Evolutionary conservation across 2,888 invertebrate species (phyloP).

Genomic region (Tupiocoris notatus): DNA sequence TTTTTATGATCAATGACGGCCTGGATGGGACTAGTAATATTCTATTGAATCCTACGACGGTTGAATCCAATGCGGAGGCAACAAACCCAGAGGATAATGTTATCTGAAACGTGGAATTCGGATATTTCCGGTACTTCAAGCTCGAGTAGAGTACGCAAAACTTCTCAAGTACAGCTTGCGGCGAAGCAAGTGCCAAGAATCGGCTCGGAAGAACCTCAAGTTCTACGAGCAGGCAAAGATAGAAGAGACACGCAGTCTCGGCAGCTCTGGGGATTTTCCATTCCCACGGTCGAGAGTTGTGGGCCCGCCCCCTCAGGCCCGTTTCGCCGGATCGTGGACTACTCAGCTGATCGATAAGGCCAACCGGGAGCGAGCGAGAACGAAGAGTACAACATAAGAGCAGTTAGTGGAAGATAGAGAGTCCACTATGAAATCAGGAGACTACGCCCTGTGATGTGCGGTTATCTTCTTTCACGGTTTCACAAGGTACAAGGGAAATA

Average conservation of each 20-base stretch:
- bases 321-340: background rate
- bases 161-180: too few relatives aligned
- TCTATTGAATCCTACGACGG: too few relatives aligned
- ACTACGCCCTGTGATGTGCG: background rate
- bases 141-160: too few relatives aligned
- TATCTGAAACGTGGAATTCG: too few relatives aligned
- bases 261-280: conserved; percentile 32
- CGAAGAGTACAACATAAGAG: background rate
- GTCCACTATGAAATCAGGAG: background rate
- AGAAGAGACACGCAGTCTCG: conserved; percentile 38
- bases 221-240: background rate
- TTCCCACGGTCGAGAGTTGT: conserved; percentile 25
- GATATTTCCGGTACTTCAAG: too few relatives aligned
- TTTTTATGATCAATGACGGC: too few relatives aligned
- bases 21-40: too few relatives aligned
- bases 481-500: too few relatives aligned
- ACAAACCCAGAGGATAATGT: too few relatives aligned
- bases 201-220: too few relatives aligned
- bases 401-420: background rate
- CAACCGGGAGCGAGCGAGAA: background rate
- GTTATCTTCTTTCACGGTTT: background rate
- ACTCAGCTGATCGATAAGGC: conserved; percentile 29
- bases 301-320: background rate
- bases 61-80: too few relatives aligned
- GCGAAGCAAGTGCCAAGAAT: too few relatives aligned